These are phyloP conservation scores for Drosophila melanosoma DNA, from an alignment of 2,888 invertebrate species.

Conservation along the genomic window DNA sequence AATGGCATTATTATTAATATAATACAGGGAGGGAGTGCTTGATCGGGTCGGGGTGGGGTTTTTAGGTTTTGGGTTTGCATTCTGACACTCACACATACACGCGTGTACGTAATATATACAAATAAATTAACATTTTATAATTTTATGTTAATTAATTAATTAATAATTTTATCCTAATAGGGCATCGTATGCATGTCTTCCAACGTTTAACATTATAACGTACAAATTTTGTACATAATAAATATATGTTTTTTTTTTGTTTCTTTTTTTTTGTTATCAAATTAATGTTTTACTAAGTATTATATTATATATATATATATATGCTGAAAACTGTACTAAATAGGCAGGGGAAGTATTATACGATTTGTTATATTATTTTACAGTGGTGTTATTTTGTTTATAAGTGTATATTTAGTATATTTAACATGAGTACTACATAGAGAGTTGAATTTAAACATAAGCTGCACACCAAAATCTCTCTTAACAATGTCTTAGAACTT, in stretches of 20 bases:
- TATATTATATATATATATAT: constrained; percentile 29
- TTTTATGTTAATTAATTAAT: constrained; percentile 38
- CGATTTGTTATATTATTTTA: constrained; percentile 55
- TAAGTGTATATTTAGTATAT: constrained; percentile 8
- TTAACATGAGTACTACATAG: constrained; percentile 48
- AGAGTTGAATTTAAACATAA: constrained; percentile 39
- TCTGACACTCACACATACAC: constrained; percentile 48
- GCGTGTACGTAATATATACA: constrained; percentile 32
- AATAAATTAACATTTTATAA: constrained; percentile 72
- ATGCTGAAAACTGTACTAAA: constrained; percentile 46
- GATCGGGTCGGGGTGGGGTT: not conserved
- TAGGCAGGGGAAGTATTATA: constrained; percentile 1
- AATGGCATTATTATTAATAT: constrained; percentile 37
- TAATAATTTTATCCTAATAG: constrained; percentile 46
- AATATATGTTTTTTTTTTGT: constrained; percentile 40
- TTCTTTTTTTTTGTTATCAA: not conserved
- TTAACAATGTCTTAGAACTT: constrained; percentile 41
- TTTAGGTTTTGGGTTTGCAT: constrained; percentile 20
- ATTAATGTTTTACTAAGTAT: constrained; percentile 24
- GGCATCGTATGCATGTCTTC: constrained; percentile 75
- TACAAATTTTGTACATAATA: constrained; percentile 71
- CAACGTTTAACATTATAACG: constrained; percentile 71
- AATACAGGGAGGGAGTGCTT: constrained; percentile 52
- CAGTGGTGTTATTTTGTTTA: constrained; percentile 28
- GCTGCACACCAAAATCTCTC: constrained; percentile 48